Evolutionary conservation across 2,797 vertebrate genomes (phyloP), one percentile per base, ranked within the genome.

Genomic region (Poeciliopsis paucimaculata): DNA sequence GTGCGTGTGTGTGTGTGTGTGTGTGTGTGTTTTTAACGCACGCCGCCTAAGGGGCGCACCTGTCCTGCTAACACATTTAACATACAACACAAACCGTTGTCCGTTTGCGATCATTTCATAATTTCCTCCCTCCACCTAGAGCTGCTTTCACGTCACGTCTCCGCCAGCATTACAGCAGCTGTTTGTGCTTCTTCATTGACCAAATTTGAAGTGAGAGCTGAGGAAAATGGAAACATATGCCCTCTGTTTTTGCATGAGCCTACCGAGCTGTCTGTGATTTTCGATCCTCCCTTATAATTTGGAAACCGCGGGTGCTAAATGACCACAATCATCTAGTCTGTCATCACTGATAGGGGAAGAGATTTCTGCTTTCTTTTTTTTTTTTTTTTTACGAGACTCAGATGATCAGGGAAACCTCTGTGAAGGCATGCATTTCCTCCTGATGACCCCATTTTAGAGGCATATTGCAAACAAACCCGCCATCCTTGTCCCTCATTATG

Each of bases 401-500:
- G 80, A 88, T 80, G 77, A 87, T 88, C 79, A 51, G 83, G 80
- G 78, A 85, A 79, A 70, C 81, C 81, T 81, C 81, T 89, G 87
- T 79, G 82, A 78, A 91, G 74, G 79, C 75, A 9, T 66, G 73
- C 76, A 46, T 84, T 91, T 82, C 76, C 80, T 79, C 55, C 57
- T 90, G 91, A 94, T 90, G 87, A 91, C 88, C 91, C 91, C 62
- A 89, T 93, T 93, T 92, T 43, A 86, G 88, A 91, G 86, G 76
- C 80, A 84, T 83, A 91, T 87, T 76, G 83, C 89, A 90, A 93
- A 93, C 90, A 92, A 92, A 91, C 89, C 90, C 83, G 71, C 82
- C 80, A 90, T 89, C 91, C 93, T 94, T 92, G 91, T 87, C 87
- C 77, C 84, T 90, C 89, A 90, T 91, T 90, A 88, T 87, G 83